Base-by-base conservation (phyloP, 2,888 invertebrate genomes). In the Rapana venosa region DNA sequence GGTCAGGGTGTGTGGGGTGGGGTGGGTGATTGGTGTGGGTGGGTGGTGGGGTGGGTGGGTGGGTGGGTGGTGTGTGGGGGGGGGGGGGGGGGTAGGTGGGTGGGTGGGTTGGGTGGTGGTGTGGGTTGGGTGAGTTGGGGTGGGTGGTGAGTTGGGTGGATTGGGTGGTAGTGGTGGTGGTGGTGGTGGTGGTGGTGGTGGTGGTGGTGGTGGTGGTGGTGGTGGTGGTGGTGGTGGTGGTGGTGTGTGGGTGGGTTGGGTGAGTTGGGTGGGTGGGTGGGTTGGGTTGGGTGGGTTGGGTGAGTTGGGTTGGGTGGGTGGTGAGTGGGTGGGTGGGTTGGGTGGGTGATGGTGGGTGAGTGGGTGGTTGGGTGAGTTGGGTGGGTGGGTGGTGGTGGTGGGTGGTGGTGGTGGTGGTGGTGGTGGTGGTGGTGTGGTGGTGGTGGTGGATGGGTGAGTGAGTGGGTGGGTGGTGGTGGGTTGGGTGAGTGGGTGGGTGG, bases 61-160 rank as follows among this genome's bases (percentile, higher is more conserved):
- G n/a, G 74, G 6, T 5, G 30, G 86, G 61, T 61, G 61, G 86
- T 61, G 61, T 61, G 66, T 61, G 61, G 61, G 86, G 61, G 86
- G 61, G 61, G 61, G 86, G 61, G 66, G 61, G 58, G 61, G 86
- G 61, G 30, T 61, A 61, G 30, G 32, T 35, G 79, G 30, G 79
- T 11, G 79, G 30, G 79, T 35, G 13, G 15, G 35, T 79, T 35
- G 66, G 66, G 66, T 17, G 2, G 66, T 66, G 17, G 17, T 22
- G 26, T 1, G 26, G 66, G 26, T 66, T 1, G 66, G 66, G 66
- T 2, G 66, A 13, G 17, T 66, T 2, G 26, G 66, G 4, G 26
- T 1, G 17, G 66, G 26, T 66, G 66, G 66, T 6, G 17, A 13
- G 66, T 17, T 2, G 66, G 26, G 26, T 47, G 47, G 47, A 5